A percentile compares a stretch with the other conserved stretches of the same genome.
phyloP scores from a whole-genome alignment of 2,888 invertebrate genomes.

The Osedax frankpressi region DNA sequence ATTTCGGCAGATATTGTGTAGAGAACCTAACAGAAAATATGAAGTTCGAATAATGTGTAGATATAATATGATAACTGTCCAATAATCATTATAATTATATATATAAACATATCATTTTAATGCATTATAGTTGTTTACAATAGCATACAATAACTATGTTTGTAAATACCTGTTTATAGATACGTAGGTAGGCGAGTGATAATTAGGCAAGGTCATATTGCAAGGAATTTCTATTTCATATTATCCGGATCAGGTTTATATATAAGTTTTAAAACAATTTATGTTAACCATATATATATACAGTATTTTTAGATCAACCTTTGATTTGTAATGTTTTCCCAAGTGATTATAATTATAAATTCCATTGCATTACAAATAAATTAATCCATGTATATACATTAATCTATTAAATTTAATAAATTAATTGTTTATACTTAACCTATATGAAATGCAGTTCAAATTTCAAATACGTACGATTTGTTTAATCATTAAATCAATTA shows the following conservation, averaged over 20 bases:
- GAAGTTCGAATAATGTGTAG: no score
- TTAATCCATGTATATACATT: conserved; percentile 16
- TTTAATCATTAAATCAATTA: conserved; percentile 5
- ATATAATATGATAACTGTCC: no score
- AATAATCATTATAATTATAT: neutral
- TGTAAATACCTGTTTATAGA: no score
- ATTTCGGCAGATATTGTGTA: no score
- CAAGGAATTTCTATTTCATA: conserved; percentile 36
- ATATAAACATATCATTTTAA: neutral
- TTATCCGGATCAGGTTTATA: conserved; percentile 34
- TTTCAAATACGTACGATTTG: neutral
- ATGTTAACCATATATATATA: no score
- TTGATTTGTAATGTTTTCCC: conserved; percentile 5
- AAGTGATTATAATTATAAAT: no score
- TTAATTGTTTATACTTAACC: conserved; percentile 4
- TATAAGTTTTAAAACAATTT: neutral
- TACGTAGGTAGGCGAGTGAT: conserved; percentile 34
- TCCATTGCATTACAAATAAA: neutral
- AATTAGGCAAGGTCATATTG: conserved; percentile 34
- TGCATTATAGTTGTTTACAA: neutral
- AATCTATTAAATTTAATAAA: conserved; percentile 19
- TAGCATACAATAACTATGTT: no score
- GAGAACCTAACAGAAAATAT: no score
- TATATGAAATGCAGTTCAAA: neutral
- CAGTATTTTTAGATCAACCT: no score